Percentiles rank a stretch among this genome's conserved stretches.
phyloP scores from a whole-genome alignment of 2,888 invertebrate genomes.

The Serrognathus titanus region DNA sequence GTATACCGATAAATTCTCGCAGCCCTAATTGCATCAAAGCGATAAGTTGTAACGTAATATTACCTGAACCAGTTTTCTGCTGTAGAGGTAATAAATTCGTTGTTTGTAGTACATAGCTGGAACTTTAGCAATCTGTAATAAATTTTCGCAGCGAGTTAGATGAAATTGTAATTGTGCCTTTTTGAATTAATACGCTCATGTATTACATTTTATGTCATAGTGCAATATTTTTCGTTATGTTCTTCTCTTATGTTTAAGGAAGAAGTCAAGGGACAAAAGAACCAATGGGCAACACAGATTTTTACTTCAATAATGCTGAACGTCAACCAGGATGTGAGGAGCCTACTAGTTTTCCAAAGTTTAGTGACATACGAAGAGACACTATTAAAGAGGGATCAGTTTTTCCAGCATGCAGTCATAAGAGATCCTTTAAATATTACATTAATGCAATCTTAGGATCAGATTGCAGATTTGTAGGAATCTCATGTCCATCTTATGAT shows the following conservation, averaged over 20 bases:
- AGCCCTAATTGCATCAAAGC: no score
- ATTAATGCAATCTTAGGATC: slow-evolving; percentile 41
- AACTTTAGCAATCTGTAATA: no score
- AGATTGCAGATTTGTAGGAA: slow-evolving; percentile 45
- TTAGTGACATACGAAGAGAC: slow-evolving; percentile 36
- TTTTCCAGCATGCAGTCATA: slow-evolving; percentile 48
- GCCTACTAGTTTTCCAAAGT: slow-evolving; percentile 28
- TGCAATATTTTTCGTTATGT: no score
- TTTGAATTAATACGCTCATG: no score
- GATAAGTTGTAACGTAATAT: no score
- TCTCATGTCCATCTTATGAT: slow-evolving; percentile 38
- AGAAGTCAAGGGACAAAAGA: slow-evolving; percentile 44
- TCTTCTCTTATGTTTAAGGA: slow-evolving; percentile 26
- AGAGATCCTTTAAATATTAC: slow-evolving; percentile 48
- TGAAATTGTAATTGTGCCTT: no score
- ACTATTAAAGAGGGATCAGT: slow-evolving; percentile 40
- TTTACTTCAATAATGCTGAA: slow-evolving; percentile 45
- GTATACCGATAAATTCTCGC: no score
- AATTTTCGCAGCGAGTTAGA: no score
- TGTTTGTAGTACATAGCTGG: no score
- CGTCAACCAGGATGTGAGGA: slow-evolving; percentile 45
- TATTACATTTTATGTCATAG: no score
- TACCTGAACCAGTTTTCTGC: no score
- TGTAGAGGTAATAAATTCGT: no score
- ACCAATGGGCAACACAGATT: slow-evolving; percentile 46